Conservation (phyloP, 2,888 invertebrate genomes). For the Troides oblongomaculatus region DNA sequence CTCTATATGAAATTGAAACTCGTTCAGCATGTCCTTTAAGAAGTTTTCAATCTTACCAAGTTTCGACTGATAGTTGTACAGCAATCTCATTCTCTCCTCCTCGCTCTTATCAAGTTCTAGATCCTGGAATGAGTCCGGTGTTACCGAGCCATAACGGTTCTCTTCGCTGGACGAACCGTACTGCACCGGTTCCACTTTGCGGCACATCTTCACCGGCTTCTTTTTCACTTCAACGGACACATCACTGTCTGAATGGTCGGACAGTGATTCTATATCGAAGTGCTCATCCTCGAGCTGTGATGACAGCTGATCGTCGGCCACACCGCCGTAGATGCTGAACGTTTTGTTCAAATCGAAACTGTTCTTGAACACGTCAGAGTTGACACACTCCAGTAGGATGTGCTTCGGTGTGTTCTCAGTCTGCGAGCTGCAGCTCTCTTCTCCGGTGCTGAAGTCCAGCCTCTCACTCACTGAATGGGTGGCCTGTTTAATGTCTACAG, state of each 20-base stretch:
- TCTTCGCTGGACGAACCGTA: constrained; percentile 36
- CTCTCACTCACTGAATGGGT: constrained; percentile 54
- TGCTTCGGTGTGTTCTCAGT: constrained; percentile 71
- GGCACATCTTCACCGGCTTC: constrained; percentile 58
- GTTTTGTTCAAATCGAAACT: constrained; percentile 63
- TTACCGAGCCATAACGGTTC: constrained; percentile 46
- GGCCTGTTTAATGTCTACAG: constrained; percentile 62
- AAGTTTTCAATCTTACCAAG: constrained; percentile 59
- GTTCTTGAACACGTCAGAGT: constrained; percentile 57
- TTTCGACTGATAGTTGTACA: constrained; percentile 58
- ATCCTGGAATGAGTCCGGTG: constrained; percentile 66
- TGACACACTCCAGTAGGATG: constrained; percentile 54
- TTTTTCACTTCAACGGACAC: constrained; percentile 41
- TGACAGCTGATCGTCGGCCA: constrained; percentile 45
- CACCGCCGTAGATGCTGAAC: constrained; percentile 58
- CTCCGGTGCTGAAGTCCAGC: constrained; percentile 32
- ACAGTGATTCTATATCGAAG: constrained; percentile 56
- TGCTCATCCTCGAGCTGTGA: constrained; percentile 52
- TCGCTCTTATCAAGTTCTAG: constrained; percentile 65
- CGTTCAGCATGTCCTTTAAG: constrained; percentile 57
- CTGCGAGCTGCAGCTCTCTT: constrained; percentile 37
- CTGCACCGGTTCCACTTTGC: constrained; percentile 49
- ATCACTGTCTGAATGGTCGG: constrained; percentile 60
- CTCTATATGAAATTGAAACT: constrained; percentile 70
- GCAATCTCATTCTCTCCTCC: constrained; percentile 53